Conservation (phyloP, 2,888 invertebrate genomes). For the Ophioninae sp. region DNA sequence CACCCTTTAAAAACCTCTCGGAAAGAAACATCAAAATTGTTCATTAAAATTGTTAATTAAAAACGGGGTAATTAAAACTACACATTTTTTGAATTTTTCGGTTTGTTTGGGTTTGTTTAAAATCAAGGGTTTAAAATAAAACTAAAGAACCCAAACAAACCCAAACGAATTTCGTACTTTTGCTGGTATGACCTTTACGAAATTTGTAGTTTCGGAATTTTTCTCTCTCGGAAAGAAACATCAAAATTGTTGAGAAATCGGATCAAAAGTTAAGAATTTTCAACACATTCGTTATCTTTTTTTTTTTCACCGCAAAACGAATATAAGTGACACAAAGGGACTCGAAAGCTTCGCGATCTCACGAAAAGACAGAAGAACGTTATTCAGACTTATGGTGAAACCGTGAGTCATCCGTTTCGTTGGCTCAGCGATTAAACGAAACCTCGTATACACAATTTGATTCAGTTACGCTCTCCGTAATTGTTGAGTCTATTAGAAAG, state of each 20-base stretch:
- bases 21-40: no score
- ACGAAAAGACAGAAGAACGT: slow-evolving; percentile 9
- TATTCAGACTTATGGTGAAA: slow-evolving; percentile 19
- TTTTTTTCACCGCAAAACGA: not conserved
- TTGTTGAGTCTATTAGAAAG: slow-evolving; percentile 39
- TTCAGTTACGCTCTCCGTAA: slow-evolving; percentile 48
- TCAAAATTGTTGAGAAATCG: not conserved
- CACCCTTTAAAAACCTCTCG: no score
- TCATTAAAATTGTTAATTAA: no score
- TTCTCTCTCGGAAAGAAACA: not conserved
- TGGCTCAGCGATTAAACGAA: slow-evolving; percentile 30
- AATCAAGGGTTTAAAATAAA: no score
- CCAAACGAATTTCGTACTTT: no score
- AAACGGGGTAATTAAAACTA: no score
- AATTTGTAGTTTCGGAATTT: no score
- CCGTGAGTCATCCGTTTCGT: slow-evolving; percentile 26
- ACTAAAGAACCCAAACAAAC: no score
- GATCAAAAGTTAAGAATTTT: not conserved
- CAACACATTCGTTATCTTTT: not conserved
- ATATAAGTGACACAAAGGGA: not conserved
- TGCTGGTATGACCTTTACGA: no score
- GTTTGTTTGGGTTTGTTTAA: no score
- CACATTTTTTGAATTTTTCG: no score
- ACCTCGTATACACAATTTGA: slow-evolving; percentile 17
- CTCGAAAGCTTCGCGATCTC: not conserved